Evolutionary conservation across 2,113 vertebrate species (phyloP).

Genomic region (Gallinago paraguaiae): DNA sequence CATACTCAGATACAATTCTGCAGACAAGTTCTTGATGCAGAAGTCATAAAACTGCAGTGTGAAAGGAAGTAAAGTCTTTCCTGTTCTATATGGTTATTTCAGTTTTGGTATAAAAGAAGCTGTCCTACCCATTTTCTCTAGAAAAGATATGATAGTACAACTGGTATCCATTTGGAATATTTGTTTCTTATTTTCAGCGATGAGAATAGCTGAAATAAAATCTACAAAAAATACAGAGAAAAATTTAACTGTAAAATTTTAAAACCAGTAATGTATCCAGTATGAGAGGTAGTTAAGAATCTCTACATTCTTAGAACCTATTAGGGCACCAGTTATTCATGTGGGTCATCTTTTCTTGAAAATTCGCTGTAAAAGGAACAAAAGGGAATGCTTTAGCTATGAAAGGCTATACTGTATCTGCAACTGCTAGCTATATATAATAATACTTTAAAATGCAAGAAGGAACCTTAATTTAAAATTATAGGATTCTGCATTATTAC

Average conservation of each 20-base stretch:
- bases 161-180: constrained; percentile 41
- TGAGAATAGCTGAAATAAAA: constrained; percentile 50
- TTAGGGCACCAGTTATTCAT: background rate
- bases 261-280: background rate
- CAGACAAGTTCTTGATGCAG: constrained; percentile 51
- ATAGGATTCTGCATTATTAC: background rate
- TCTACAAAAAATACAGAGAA: constrained; percentile 24
- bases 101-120: constrained; percentile 59
- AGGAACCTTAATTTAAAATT: background rate
- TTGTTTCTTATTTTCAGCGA: constrained; percentile 36
- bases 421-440: background rate
- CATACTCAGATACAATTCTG: constrained; percentile 34
- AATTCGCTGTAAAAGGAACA: constrained; percentile 12
- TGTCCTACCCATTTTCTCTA: constrained; percentile 47
- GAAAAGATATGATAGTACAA: constrained; percentile 18
- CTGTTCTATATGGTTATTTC: constrained; percentile 46
- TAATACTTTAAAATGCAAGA: background rate
- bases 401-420: background rate
- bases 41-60: constrained; percentile 25
- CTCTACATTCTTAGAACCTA: constrained; percentile 11
- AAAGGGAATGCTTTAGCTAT: constrained; percentile 24
- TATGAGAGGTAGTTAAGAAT: constrained; percentile 19
- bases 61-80: constrained; percentile 40
- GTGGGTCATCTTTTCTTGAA: constrained; percentile 22
- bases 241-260: constrained; percentile 24